Conservation (phyloP, 2,113 vertebrate genomes). For the Raphicerus campestris region DNA sequence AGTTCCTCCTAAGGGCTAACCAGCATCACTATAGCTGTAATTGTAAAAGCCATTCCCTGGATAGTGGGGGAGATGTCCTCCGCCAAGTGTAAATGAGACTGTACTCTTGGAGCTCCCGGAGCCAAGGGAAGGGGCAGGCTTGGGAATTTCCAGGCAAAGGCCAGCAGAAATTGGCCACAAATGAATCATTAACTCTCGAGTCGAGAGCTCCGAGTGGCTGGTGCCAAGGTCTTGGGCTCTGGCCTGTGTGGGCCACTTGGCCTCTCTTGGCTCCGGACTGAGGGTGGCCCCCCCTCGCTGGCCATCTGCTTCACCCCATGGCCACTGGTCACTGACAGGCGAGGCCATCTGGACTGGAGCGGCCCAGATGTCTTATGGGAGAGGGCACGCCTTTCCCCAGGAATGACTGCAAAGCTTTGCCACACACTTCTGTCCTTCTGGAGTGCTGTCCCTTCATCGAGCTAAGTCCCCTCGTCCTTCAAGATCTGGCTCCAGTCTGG, state of each 20-base stretch:
- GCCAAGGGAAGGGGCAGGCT: constrained; percentile 36
- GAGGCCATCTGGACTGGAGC: not conserved
- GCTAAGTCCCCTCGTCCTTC: not conserved
- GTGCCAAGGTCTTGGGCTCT: constrained; percentile 65
- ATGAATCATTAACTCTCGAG: constrained; percentile 63
- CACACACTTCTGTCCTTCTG: not conserved
- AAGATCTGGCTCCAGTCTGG: not conserved
- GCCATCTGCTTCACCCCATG: constrained; percentile 55
- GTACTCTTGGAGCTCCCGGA: not conserved
- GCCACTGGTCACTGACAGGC: constrained; percentile 1
- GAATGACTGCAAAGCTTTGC: not conserved
- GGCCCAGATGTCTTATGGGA: constrained; percentile 17
- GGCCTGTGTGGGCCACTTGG: constrained; percentile 63
- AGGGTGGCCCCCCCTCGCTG: not conserved
- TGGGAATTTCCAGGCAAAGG: constrained; percentile 63
- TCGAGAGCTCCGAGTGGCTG: not conserved
- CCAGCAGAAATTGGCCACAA: constrained; percentile 66
- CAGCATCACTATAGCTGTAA: not conserved
- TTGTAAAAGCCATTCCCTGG: constrained; percentile 22
- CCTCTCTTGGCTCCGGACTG: constrained; percentile 27
- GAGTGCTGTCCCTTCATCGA: not conserved
- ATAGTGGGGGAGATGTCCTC: not conserved
- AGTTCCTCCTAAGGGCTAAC: not conserved
- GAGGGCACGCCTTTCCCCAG: not conserved
- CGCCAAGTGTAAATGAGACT: constrained; percentile 42